Evolutionary conservation across 2,888 invertebrate genomes (phyloP), one percentile per base, ranked within the genome.

Genomic region (Drosophila aldrichi): DNA sequence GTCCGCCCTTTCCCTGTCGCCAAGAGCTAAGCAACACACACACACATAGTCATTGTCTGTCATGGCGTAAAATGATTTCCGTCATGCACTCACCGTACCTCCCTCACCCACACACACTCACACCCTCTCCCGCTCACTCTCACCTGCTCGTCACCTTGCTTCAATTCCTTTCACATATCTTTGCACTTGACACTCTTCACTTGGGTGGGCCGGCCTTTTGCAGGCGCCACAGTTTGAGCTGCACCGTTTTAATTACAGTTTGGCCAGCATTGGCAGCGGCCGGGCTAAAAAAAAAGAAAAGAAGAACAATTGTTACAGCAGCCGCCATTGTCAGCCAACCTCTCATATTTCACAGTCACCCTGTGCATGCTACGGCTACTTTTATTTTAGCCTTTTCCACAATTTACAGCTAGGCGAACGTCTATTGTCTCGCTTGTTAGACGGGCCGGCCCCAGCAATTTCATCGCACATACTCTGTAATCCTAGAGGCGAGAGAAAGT

Each of bases 41-140:
- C 29, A 25, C 9, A 29, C 29, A 29, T 29, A 22, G 60, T 79
- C 82, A 88, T 86, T 86, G 87, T 86, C 88, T 83, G 86, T 79
- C 88, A 86, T 72, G 80, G 78, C 87, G 80, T 86, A 82, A 86
- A 86, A 86, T 88, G 76, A 88, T 86, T 88, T 86, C 87, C 86
- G 74, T 85, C 82, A 79, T 56, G 63, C 44, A 46, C 34, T 52
- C 46, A 22, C 32, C 18, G 8, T 46, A n/a, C 34, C 9, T 18
- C 32, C 7, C 18, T 41, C 22, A 8, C n/a, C 18, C 18, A 5
- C 54, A 9, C 29, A 8, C 5, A 3, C 41, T 10, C 14, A 8
- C 40, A 8, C 8, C 14, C 38, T 14, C 12, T 29, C n/a, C 20
- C 14, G 10, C 18, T 40, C 67, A 55, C 38, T 20, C 34, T 36